Conservation (phyloP, 2,888 invertebrate species). For the Lasioglossum calceatum region DNA sequence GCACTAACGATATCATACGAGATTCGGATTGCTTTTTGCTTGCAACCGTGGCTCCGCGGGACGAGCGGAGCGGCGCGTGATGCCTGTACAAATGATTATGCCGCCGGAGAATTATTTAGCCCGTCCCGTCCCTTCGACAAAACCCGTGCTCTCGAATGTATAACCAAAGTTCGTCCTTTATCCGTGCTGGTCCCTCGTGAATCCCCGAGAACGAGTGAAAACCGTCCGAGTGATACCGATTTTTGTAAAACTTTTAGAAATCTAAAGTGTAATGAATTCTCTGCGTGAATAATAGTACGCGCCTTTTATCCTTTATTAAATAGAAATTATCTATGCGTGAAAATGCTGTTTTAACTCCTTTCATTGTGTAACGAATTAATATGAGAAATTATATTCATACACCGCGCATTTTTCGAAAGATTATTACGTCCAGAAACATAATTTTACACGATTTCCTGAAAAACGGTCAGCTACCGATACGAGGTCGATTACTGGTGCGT, state of each 20-base stretch:
- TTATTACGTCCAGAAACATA: no score
- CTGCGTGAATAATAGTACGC: no score
- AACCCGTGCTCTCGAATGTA: neutral
- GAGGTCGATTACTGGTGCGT: no score
- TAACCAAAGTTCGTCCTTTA: neutral
- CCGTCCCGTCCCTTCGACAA: neutral
- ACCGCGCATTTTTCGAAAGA: no score
- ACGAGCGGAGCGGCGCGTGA: constrained; percentile 27
- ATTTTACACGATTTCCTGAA: no score
- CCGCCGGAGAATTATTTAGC: constrained; percentile 12
- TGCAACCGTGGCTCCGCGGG: constrained; percentile 17
- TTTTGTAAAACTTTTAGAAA: neutral
- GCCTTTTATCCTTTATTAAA: no score
- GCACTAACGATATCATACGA: constrained; percentile 70
- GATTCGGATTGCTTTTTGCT: constrained; percentile 66
- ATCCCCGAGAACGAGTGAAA: neutral
- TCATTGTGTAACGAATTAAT: no score
- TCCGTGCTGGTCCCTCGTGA: neutral
- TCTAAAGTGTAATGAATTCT: no score
- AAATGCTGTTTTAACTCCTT: no score
- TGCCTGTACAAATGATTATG: constrained; percentile 28
- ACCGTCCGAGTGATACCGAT: neutral
- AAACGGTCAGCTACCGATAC: no score
- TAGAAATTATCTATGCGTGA: no score
- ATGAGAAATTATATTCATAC: no score